Evolutionary conservation across 1,140 invertebrate species (phyloP), one percentile per base, ranked within the genome.

Genomic region (Apis cerana): DNA sequence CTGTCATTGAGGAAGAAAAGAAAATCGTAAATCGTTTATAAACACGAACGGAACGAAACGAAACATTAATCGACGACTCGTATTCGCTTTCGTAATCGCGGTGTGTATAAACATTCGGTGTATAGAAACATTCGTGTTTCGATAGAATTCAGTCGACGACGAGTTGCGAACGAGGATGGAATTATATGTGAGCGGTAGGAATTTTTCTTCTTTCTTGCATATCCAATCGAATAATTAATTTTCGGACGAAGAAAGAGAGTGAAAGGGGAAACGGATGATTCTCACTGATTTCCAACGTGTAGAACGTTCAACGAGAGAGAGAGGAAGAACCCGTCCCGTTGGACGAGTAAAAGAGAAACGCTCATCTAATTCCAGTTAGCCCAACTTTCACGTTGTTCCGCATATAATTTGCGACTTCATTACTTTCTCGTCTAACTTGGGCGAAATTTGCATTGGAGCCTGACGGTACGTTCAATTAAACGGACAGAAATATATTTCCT

Each of bases 1-100:
- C n/a, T n/a, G n/a, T n/a, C n/a, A n/a, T n/a, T n/a, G n/a, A n/a
- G n/a, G 54, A 1, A 33, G 33, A 4, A 19, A 12, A 15, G 9
- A 8, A 21, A 9, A 7, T 12, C 27, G 10, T 12, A 21, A 68
- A 76, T 52, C 19, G 58, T 7, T n/a, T 19, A 43, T 56, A 27
- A 62, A 62, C 19, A 13, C 65, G 23, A 27, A 19, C 1, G 12
- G 21, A 50, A 21, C 17, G 19, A 12, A 23, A 15, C 3, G 9
- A 19, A 68, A 33, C 23, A 21, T 68, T 68, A n/a, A 0, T 8
- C 21, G 17, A 17, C 19, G 50, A 82, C 13, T 78, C 17, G 81
- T 76, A 71, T 71, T 82, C 78, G 78, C 78, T 70, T 82, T 82
- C 81, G 27, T 71, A 78, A 82, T 82, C 78, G 19, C n/a, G 33